Percentiles rank a stretch among this genome's conserved stretches.
Evolutionary conservation across 2,888 invertebrate species (phyloP).

Genomic region (Petrolisthes manimaculis): DNA sequence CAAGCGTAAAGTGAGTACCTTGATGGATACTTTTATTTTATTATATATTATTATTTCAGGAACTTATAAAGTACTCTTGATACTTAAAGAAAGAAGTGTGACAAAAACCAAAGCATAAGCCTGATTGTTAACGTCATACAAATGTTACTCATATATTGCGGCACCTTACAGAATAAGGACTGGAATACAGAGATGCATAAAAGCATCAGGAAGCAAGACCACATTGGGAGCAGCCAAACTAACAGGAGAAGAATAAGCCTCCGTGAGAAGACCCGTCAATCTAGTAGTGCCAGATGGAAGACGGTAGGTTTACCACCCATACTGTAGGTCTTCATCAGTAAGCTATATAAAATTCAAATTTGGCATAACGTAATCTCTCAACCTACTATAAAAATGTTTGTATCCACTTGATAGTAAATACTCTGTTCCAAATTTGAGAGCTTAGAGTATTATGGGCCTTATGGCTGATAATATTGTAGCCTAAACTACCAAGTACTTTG

Average conservation of each 20-base stretch:
- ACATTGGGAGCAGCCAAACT: slow-evolving; percentile 51
- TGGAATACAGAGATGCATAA: slow-evolving; percentile 45
- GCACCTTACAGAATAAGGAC: slow-evolving; percentile 32
- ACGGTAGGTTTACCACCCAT: slow-evolving; percentile 4
- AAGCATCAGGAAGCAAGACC: slow-evolving; percentile 40
- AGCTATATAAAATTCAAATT: too few species aligned
- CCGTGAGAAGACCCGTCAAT: slow-evolving; percentile 27
- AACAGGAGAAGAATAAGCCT: slow-evolving; percentile 48
- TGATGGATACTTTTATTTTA: neutral
- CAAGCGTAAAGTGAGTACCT: slow-evolving; percentile 14
- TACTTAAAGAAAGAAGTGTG: too few species aligned
- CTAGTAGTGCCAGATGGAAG: slow-evolving; percentile 27
- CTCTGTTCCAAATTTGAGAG: neutral
- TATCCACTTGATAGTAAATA: too few species aligned
- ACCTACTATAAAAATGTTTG: neutral
- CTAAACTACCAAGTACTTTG: too few species aligned
- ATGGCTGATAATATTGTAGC: neutral
- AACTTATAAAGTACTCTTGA: too few species aligned
- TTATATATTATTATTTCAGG: neutral
- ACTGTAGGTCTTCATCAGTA: too few species aligned
- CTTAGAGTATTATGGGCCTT: neutral
- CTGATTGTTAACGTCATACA: neutral
- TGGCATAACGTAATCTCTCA: neutral
- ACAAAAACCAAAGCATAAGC: too few species aligned
- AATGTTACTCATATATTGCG: neutral